Evolutionary conservation across 2,113 vertebrate species (phyloP).

Genomic region (Hassar affinis): DNA sequence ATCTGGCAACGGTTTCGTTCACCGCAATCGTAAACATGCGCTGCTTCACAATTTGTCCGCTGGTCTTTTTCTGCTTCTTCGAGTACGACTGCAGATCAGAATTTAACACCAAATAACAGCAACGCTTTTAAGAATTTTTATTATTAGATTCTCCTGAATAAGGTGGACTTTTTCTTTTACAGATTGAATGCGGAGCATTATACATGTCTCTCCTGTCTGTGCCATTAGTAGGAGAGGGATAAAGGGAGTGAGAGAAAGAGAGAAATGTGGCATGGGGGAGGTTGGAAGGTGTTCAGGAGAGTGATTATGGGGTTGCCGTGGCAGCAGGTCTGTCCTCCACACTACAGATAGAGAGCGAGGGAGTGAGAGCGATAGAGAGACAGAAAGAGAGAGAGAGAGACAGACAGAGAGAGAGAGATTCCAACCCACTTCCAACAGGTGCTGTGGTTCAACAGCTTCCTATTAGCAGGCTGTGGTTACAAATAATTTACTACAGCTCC

Average conservation of each 20-base stretch:
- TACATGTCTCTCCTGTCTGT: neutral
- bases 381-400: neutral
- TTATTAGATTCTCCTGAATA: neutral
- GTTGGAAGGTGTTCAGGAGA: constrained; percentile 33
- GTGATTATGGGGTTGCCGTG: constrained; percentile 38
- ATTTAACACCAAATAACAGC: neutral
- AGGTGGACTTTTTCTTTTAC: neutral
- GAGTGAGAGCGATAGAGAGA: neutral
- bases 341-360: neutral
- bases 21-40: neutral
- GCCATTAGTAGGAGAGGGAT: neutral
- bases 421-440: constrained; percentile 7
- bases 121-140: neutral
- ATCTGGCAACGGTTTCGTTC: neutral
- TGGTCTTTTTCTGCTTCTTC: neutral
- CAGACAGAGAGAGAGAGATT: neutral
- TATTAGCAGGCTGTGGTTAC: constrained; percentile 8
- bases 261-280: constrained; percentile 27
- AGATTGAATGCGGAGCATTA: neutral
- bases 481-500: neutral
- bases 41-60: neutral
- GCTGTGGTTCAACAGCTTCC: constrained; percentile 5
- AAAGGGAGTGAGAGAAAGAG: constrained; percentile 12
- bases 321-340: constrained; percentile 14
- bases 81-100: neutral